Conservation (phyloP, 2,113 vertebrate species). For the Lanius ludovicianus region DNA sequence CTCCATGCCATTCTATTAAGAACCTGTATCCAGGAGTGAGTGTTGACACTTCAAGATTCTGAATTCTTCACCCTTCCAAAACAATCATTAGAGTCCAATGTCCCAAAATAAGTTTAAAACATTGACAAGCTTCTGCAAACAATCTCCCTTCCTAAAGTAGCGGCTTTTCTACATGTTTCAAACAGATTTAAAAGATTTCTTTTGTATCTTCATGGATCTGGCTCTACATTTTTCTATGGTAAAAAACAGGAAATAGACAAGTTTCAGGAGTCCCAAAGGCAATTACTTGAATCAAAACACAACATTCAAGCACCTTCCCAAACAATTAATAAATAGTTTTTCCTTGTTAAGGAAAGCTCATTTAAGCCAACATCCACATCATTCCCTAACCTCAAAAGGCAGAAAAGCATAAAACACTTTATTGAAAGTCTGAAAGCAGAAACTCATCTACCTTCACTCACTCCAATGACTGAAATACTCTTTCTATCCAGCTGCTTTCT, state of each 20-base stretch:
- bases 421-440: neutral
- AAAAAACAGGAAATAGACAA: conserved; percentile 18
- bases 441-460: neutral
- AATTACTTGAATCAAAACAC: conserved; percentile 13
- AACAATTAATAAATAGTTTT: conserved; percentile 33
- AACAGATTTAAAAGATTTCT: neutral
- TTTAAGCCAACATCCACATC: conserved; percentile 9
- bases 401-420: neutral
- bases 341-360: neutral
- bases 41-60: neutral
- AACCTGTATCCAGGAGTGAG: neutral
- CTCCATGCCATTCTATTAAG: neutral
- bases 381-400: neutral
- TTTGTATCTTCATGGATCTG: neutral
- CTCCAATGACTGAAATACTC: neutral
- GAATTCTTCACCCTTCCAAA: neutral
- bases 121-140: neutral
- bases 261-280: neutral
- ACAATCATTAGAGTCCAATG: neutral
- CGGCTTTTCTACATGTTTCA: neutral
- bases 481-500: neutral
- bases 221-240: neutral
- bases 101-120: neutral
- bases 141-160: neutral
- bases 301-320: neutral